These are phyloP conservation scores for Scaptomyza parva DNA, from an alignment of 2,888 invertebrate species.

Conservation along the genomic window DNA sequence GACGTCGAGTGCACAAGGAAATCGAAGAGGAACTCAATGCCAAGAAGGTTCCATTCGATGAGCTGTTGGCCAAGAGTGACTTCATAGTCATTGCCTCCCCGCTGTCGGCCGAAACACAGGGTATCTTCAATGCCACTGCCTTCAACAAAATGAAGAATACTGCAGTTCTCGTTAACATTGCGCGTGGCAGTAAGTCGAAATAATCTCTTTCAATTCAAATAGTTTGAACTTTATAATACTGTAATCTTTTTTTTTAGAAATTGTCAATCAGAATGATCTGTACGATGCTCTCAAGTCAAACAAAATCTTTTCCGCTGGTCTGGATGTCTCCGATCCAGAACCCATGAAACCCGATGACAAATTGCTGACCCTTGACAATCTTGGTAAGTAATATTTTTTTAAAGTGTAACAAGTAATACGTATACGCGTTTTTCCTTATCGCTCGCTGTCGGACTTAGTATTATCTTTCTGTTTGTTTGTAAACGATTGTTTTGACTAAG, in stretches of 20 bases:
- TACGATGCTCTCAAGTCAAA: constrained; percentile 90
- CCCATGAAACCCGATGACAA: constrained; percentile 93
- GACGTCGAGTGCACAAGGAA: constrained; percentile 87
- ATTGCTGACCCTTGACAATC: constrained; percentile 91
- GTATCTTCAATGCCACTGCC: constrained; percentile 88
- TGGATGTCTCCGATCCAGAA: constrained; percentile 96
- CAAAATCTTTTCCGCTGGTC: constrained; percentile 93
- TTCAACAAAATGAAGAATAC: constrained; percentile 91
- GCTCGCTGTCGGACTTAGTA: not conserved
- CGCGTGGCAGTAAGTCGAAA: constrained; percentile 86
- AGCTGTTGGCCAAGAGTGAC: constrained; percentile 89
- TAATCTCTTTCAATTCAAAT: not conserved
- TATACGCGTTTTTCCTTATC: constrained; percentile 10
- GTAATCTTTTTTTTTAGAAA: constrained; percentile 83
- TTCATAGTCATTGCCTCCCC: constrained; percentile 89
- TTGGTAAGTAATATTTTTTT: constrained; percentile 86
- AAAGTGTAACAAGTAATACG: no score
- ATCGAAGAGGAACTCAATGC: constrained; percentile 85
- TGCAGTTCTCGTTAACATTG: constrained; percentile 90
- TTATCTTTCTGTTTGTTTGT: constrained; percentile 38
- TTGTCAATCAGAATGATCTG: constrained; percentile 93
- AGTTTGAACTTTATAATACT: not conserved
- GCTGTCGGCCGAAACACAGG: constrained; percentile 88
- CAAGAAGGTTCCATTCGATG: constrained; percentile 88
- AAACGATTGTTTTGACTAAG: constrained; percentile 16